Base-by-base conservation (phyloP, 2,888 invertebrate genomes). In the Lasioglossum malachurum region DNA sequence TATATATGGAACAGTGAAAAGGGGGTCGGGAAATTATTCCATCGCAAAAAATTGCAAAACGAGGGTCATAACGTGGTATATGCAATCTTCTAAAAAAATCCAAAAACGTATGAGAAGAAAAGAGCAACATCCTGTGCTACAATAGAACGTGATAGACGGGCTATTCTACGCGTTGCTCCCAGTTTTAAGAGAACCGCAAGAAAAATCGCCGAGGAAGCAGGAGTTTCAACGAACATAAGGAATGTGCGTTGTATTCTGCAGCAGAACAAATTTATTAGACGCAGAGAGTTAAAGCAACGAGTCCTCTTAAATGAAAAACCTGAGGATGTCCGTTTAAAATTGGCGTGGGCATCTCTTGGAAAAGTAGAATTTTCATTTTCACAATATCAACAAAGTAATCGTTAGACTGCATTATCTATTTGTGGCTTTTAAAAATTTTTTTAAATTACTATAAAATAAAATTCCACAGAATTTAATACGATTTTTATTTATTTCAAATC, bases 161-260 rank as follows among this genome's bases (percentile, higher is more conserved):
- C 69, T 69, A 69, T 69, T 69, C 31, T 69, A 35, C 69, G 69
- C 69, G 69, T 69, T 69, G 69, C 69, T 69, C 19, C 69, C 35
- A 69, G 31, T 69, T 69, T 69, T 69, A 69, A 69, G 69, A 35
- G 69, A 69, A 69, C 69, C 35, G 38, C 31, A 69, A 69, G 69
- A 69, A 69, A 69, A 69, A 69, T 69, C 69, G 69, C 38, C 31
- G 69, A 69, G 31, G 69, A 23, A 38, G 69, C 69, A 19, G 31
- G 69, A 69, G 69, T 69, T 69, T 69, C 38, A 69, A 38, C 38
- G 16, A 69, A 49, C 46, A 19, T 31, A 49, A 67, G 64, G 44
- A 77, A 69, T 77, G 77, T 69, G 38, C 69, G 69, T 69, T 35
- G 69, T 69, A 69, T 69, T 23, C 69, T 38, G 38, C 23, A 31